Evolutionary conservation across 2,797 vertebrate genomes (phyloP), one percentile per base, ranked within the genome.

Genomic region (Valencia hispanica): DNA sequence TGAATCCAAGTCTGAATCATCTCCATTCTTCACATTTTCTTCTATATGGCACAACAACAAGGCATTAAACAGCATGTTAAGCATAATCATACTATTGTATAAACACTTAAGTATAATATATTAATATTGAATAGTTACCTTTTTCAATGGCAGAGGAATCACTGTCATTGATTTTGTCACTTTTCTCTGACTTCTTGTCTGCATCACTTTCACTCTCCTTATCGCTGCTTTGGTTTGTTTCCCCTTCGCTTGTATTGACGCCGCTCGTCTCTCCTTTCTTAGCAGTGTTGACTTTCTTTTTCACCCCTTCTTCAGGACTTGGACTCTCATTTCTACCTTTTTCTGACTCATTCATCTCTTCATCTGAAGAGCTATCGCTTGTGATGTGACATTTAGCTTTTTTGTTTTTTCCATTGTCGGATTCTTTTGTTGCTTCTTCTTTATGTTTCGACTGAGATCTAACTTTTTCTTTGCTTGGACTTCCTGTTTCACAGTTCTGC

Each of bases 1-100:
- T 15, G 94, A 95, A 83, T 95, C 93, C 0, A 94, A 95, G 65
- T 95, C 93, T 0, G 74, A 1, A n/a, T 83, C 74, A 0, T 81
- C 73, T 48, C 79, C 78, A 68, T 83, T 81, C 41, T 77, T 75
- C 5, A 48, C 76, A 15, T 84, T 74, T 72, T 73, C 83, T 69
- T 87, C 87, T 88, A 69, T 71, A 48, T 2, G 75, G 51, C 27
- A 80, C 3, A 82, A 75, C 11, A 75, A 10, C 10, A 34, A 59
- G 3, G 61, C 15, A 76, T 2, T 57, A 50, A 1, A 41, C 50
- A 22, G 39, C 30, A 27, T 9, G 25, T 2, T 45, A 75, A 66
- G 25, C 45, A 9, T n/a, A 4, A 71, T 2, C 68, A 32, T 0
- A 63, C 25, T 43, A 47, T 1, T 73, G 0, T 51, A 59, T 17